phyloP scores from a whole-genome alignment of 2,113 vertebrate genomes.

The Mesitornis unicolor region DNA sequence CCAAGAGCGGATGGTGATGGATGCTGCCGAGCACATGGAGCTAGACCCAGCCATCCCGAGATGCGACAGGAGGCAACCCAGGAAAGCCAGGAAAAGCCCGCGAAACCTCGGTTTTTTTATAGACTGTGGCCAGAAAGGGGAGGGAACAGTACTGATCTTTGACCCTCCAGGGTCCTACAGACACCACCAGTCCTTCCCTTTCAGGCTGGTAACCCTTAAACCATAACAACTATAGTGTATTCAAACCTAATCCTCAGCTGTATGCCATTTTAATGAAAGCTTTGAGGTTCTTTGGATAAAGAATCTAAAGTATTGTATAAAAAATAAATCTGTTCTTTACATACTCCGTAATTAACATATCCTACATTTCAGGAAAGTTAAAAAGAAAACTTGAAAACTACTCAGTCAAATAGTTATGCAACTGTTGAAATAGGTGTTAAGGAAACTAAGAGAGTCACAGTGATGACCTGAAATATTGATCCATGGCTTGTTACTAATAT shows the following conservation, averaged over 20 bases:
- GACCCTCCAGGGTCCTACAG: too few relatives aligned
- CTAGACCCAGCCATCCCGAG: too few relatives aligned
- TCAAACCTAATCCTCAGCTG: not conserved
- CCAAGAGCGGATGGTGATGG: too few relatives aligned
- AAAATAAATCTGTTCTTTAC: not conserved
- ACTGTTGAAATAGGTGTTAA: not conserved
- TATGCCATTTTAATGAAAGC: not conserved
- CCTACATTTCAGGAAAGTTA: not conserved
- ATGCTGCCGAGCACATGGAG: too few relatives aligned
- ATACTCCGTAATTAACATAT: not conserved
- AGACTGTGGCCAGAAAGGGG: too few relatives aligned
- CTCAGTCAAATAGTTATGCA: not conserved
- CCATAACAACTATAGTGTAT: too few relatives aligned
- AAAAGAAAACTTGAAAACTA: not conserved
- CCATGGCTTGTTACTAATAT: not conserved
- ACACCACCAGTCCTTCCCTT: too few relatives aligned
- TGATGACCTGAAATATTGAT: not conserved
- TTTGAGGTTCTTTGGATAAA: not conserved
- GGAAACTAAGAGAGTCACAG: not conserved
- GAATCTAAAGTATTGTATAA: not conserved
- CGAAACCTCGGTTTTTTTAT: too few relatives aligned
- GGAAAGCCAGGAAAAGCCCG: too few relatives aligned
- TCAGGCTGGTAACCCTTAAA: too few relatives aligned
- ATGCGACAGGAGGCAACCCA: too few relatives aligned
- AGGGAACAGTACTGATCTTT: too few relatives aligned